These are phyloP conservation scores for Lathamus discolor DNA, from an alignment of 2,113 vertebrate genomes.

Conservation along the genomic window DNA sequence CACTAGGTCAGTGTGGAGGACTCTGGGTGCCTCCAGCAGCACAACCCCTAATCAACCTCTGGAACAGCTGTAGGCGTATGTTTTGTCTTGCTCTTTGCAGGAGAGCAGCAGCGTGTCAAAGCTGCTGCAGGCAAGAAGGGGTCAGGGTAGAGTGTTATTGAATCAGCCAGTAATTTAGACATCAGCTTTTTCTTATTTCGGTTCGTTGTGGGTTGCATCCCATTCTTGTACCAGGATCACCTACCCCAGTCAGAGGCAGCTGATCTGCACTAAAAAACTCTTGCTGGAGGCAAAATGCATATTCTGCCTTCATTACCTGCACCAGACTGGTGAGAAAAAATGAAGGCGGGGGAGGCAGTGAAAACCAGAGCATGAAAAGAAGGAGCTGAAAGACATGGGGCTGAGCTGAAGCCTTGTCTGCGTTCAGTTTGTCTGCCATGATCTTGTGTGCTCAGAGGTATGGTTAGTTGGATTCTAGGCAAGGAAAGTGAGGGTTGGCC, in stretches of 20 bases:
- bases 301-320: conserved; percentile 2
- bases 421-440: background rate
- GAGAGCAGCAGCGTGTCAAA: background rate
- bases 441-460: background rate
- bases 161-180: background rate
- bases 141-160: background rate
- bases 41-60: background rate
- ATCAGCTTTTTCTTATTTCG: background rate
- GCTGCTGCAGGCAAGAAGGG: background rate
- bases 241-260: background rate
- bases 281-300: conserved; percentile 37
- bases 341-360: fast-evolving
- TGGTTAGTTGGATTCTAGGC: background rate
- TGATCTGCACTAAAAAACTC: conserved; percentile 13
- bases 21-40: background rate
- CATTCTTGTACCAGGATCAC: background rate
- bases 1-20: background rate
- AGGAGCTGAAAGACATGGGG: background rate
- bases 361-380: background rate
- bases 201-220: background rate
- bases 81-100: background rate
- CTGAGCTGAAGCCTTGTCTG: background rate
- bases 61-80: background rate
- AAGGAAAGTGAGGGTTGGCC: background rate
- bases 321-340: conserved; percentile 37